Conservation (phyloP, 2,888 invertebrate genomes). For the Aleiodes testaceus region DNA sequence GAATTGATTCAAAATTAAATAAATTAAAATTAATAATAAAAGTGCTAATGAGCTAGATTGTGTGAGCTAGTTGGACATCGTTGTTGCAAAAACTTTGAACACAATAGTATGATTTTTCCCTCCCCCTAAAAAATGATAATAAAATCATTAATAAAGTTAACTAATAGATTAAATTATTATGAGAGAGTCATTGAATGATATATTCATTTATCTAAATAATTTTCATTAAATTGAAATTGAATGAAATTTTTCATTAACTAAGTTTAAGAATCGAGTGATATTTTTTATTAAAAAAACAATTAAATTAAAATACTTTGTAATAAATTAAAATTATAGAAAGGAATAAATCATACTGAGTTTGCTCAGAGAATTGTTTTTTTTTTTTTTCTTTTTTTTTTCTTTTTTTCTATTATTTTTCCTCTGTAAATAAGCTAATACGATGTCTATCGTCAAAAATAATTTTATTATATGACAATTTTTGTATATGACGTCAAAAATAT, state of each 20-base stretch:
- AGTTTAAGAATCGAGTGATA: slow-evolving; percentile 14
- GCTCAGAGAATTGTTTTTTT: slow-evolving; percentile 47
- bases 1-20: too few species aligned
- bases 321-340: slow-evolving; percentile 38
- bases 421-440: slow-evolving; percentile 60
- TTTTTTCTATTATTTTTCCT: slow-evolving; percentile 39
- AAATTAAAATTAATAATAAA: too few species aligned
- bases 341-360: slow-evolving; percentile 59
- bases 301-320: slow-evolving; percentile 25
- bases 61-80: slow-evolving; percentile 16
- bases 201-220: slow-evolving; percentile 42
- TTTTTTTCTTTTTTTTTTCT: slow-evolving; percentile 20
- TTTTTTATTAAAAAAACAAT: slow-evolving; percentile 18
- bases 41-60: background rate
- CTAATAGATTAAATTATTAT: slow-evolving; percentile 43
- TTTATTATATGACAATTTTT: slow-evolving; percentile 61
- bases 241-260: background rate
- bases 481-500: slow-evolving; percentile 56
- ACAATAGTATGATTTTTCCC: slow-evolving; percentile 18
- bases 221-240: slow-evolving; percentile 8
- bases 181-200: slow-evolving; percentile 18
- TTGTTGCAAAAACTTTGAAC: slow-evolving; percentile 14
- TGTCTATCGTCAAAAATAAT: slow-evolving; percentile 56
- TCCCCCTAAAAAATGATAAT: slow-evolving; percentile 22
- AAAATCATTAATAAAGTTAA: slow-evolving; percentile 31